Evolutionary conservation across 2,888 invertebrate species (phyloP).

Genomic region (Lasioglossum oenotherae): DNA sequence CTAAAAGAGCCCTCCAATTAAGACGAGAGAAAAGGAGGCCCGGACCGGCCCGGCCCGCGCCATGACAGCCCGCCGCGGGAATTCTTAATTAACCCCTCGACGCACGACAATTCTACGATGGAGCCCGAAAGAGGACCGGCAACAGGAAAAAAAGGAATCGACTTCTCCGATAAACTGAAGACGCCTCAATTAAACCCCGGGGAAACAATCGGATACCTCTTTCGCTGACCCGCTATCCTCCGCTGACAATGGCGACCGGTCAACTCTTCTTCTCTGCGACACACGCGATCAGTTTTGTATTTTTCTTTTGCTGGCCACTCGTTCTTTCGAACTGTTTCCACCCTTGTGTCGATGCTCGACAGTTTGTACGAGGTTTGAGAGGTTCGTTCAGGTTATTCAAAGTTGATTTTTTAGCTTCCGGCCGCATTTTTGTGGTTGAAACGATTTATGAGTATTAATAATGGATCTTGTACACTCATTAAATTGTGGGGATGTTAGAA

Average conservation of each 20-base stretch:
- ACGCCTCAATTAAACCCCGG: conserved; percentile 9
- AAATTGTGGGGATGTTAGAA: too few species aligned
- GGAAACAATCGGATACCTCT: neutral
- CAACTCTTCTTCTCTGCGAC: neutral
- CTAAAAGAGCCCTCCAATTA: conserved; percentile 60
- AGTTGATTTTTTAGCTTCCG: too few species aligned
- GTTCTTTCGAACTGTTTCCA: neutral
- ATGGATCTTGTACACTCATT: too few species aligned
- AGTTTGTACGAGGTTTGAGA: neutral
- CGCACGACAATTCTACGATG: conserved; percentile 41
- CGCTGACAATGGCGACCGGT: neutral
- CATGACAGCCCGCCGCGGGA: neutral
- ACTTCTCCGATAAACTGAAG: conserved; percentile 23
- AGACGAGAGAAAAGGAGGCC: conserved; percentile 39
- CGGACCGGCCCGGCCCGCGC: neutral
- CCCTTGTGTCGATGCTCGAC: neutral
- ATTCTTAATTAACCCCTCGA: conserved; percentile 56
- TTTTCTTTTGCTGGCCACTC: neutral
- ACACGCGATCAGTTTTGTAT: neutral
- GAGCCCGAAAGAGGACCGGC: neutral
- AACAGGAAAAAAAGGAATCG: neutral
- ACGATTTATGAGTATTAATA: too few species aligned
- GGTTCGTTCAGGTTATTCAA: neutral
- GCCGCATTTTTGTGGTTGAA: too few species aligned
- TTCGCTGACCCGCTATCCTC: conserved; percentile 7